phyloP scores from a whole-genome alignment of 2,797 vertebrate genomes.

The Thripadectes ignobilis region DNA sequence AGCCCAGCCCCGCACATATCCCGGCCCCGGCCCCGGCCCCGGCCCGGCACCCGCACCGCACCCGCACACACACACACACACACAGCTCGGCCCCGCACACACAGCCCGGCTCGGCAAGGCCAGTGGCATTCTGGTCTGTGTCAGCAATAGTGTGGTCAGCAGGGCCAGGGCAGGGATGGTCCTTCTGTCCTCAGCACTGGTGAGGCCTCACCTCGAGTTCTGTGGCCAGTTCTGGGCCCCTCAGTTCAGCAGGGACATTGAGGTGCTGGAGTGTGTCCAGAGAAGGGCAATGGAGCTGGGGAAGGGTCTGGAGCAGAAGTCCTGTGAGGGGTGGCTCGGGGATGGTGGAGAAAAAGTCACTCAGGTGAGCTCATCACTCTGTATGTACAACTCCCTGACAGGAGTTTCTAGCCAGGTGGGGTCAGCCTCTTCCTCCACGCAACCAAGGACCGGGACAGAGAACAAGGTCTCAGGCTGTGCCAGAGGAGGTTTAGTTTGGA shows the following conservation, averaged over 20 bases:
- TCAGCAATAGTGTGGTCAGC: background rate
- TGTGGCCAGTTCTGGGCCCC: background rate
- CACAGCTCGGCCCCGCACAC: too few species aligned
- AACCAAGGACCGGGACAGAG: background rate
- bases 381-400: rapidly evolving
- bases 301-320: too few species aligned
- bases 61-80: too few species aligned
- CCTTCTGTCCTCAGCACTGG: rapidly evolving
- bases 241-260: rapidly evolving
- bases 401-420: background rate
- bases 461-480: background rate
- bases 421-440: background rate
- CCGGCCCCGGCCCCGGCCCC: too few species aligned
- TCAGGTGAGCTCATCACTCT: rapidly evolving
- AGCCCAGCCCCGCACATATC: too few species aligned
- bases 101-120: too few species aligned
- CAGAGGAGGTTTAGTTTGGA: background rate
- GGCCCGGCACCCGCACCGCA: too few species aligned
- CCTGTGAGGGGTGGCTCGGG: background rate
- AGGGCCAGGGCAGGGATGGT: rapidly evolving
- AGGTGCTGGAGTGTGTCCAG: background rate
- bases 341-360: too few species aligned
- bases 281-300: background rate
- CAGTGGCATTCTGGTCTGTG: background rate
- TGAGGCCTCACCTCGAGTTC: rapidly evolving